phyloP scores from a whole-genome alignment of 2,113 vertebrate species.

The Nyctibius bracteatus region DNA sequence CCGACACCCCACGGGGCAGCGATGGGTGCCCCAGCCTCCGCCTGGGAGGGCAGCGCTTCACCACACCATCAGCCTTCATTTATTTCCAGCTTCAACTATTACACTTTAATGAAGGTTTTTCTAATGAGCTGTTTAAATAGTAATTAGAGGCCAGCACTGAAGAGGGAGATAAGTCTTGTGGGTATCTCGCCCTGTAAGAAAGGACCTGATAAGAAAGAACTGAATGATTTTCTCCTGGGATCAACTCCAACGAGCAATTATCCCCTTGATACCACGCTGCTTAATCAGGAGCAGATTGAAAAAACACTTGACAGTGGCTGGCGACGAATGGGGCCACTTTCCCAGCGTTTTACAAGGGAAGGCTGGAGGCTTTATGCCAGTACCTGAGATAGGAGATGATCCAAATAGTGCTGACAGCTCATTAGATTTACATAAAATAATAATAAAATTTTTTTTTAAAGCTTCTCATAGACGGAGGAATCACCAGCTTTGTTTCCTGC shows the following conservation, averaged over 20 bases:
- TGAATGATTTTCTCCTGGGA: conserved; percentile 64
- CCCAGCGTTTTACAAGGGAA: background rate
- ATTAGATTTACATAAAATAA: background rate
- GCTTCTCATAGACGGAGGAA: background rate
- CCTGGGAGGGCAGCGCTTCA: background rate
- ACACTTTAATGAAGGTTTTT: conserved; percentile 20
- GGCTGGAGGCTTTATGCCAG: background rate
- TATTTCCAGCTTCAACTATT: background rate
- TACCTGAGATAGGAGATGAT: conserved; percentile 26
- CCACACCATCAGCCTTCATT: background rate
- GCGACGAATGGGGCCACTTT: conserved; percentile 25
- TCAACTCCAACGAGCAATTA: conserved; percentile 50
- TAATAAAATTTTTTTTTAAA: background rate
- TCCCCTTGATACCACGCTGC: conserved; percentile 18
- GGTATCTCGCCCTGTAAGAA: conserved; percentile 2
- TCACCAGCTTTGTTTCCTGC: background rate
- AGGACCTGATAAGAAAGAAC: conserved; percentile 59
- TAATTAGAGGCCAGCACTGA: conserved; percentile 20
- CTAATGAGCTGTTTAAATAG: conserved; percentile 62
- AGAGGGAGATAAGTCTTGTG: conserved; percentile 47
- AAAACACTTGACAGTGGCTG: conserved; percentile 30
- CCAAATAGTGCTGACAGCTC: background rate
- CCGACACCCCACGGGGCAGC: background rate
- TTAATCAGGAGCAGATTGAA: conserved; percentile 42
- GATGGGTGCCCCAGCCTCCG: background rate